Base-by-base conservation (phyloP, 2,113 vertebrate species). In the Telmatochromis sp. region DNA sequence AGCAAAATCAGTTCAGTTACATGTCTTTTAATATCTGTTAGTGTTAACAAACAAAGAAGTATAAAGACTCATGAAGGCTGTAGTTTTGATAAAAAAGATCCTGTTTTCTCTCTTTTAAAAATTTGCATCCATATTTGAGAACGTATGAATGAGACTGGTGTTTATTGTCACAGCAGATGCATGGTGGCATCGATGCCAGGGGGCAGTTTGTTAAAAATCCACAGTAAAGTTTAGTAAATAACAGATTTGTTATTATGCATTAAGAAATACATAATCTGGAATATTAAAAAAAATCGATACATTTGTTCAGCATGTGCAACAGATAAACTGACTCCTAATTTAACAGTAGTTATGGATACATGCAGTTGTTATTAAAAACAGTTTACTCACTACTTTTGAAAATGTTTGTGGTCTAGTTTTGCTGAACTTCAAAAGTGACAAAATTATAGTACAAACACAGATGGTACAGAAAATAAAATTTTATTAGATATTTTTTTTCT, bases 1-100 rank as follows among this genome's bases (percentile, higher is more conserved):
- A 23, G 0, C n/a, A 68, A 68, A 40, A 23, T 68, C 63, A 14
- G 35, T 68, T 68, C 63, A 9, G 11, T 40, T 21, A 21, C 10
- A 0, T 0, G 2, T 13, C 9, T 68, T 68, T 40, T 6, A 4
- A 42, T 6, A 42, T 14, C 2, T 70, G 5, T 70, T 45, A 70
- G 37, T 45, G n/a, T 26, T 73, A 73, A 26, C 13, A 73, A 42
- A 4, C 7, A 70, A 70, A 40, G 63, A 68, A 40, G 11, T 40
- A 40, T 40, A 40, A 68, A 21, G 10, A 68, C 33, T 65, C 19
- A 65, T 13, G 6, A 37, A 68, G 63, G 11, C 1, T 68, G 63
- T 68, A 65, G 19, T 65, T 65, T 65, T 37, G 60, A 37, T 37
- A 12, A 65, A n/a, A 33, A 21, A 13, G 60, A 0, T 37, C 19